Evolutionary conservation across 2,888 invertebrate genomes (phyloP).

Genomic region (Xanthorhoe spadicearia): DNA sequence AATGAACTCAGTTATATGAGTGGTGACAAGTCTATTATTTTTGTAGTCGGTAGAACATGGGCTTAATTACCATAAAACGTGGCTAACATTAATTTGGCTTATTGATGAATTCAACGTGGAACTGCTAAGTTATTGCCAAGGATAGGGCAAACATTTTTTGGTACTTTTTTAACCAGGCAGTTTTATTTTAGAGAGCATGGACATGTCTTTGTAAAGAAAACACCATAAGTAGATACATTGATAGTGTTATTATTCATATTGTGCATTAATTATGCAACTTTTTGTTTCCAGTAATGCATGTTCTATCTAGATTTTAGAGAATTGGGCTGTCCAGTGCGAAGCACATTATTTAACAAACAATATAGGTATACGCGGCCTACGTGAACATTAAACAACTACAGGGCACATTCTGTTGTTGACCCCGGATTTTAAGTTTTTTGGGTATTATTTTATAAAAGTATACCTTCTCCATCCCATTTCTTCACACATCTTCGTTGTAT

Average conservation of each 20-base stretch:
- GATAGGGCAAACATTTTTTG: constrained; percentile 33
- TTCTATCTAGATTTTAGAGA: too few species aligned
- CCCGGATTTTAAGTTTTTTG: neutral
- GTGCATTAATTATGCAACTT: too few species aligned
- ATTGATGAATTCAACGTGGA: constrained; percentile 54
- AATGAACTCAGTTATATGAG: constrained; percentile 60
- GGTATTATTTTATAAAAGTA: neutral
- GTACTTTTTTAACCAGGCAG: neutral
- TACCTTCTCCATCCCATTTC: constrained; percentile 41
- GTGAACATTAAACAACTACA: too few species aligned
- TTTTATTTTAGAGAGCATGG: too few species aligned
- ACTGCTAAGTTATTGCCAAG: constrained; percentile 9
- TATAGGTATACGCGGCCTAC: too few species aligned
- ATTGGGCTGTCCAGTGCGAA: too few species aligned
- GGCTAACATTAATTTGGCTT: constrained; percentile 65
- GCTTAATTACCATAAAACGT: constrained; percentile 64
- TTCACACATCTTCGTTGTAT: constrained; percentile 41
- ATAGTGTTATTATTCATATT: too few species aligned
- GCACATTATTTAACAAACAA: too few species aligned
- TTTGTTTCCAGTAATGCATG: too few species aligned
- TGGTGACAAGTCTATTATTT: constrained; percentile 69
- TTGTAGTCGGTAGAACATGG: constrained; percentile 55
- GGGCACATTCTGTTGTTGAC: too few species aligned
- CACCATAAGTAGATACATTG: too few species aligned
- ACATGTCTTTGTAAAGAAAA: too few species aligned